These are phyloP conservation scores for Drosophila niveifrons DNA, from an alignment of 2,888 invertebrate genomes.

Conservation along the genomic window DNA sequence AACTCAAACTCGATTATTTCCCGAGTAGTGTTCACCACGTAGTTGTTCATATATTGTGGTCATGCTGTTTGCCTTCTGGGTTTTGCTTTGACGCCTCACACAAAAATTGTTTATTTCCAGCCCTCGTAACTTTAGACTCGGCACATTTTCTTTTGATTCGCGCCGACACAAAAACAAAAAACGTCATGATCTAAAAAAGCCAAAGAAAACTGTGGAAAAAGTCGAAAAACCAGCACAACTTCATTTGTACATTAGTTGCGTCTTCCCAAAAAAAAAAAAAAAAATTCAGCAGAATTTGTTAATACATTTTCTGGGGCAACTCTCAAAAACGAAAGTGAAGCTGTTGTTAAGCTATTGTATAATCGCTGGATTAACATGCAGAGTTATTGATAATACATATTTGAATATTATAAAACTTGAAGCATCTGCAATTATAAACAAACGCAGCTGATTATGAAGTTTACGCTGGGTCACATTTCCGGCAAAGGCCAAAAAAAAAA, in stretches of 20 bases:
- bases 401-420: conserved; percentile 21
- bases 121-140: conserved; percentile 46
- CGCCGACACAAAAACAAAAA: conserved; percentile 44
- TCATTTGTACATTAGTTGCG: conserved; percentile 36
- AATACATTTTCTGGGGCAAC: conserved; percentile 33
- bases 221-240: conserved; percentile 30
- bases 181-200: not conserved
- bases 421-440: conserved; percentile 40
- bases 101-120: conserved; percentile 63
- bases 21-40: conserved; percentile 17
- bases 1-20: conserved; percentile 1
- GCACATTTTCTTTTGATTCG: conserved; percentile 61
- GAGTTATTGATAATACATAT: conserved; percentile 46
- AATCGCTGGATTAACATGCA: conserved; percentile 62
- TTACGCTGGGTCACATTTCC: conserved; percentile 61
- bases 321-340: conserved; percentile 38
- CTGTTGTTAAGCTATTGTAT: conserved; percentile 25
- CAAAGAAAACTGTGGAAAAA: conserved; percentile 5
- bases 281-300: conserved; percentile 46
- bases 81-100: conserved; percentile 55
- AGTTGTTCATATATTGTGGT: conserved; percentile 41
- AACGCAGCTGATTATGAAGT: conserved; percentile 62
- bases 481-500: conserved; percentile 53
- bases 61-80: conserved; percentile 37
- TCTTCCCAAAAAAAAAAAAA: conserved; percentile 18